Base-by-base conservation (phyloP, 2,113 vertebrate genomes). In the Pelusios castaneus region DNA sequence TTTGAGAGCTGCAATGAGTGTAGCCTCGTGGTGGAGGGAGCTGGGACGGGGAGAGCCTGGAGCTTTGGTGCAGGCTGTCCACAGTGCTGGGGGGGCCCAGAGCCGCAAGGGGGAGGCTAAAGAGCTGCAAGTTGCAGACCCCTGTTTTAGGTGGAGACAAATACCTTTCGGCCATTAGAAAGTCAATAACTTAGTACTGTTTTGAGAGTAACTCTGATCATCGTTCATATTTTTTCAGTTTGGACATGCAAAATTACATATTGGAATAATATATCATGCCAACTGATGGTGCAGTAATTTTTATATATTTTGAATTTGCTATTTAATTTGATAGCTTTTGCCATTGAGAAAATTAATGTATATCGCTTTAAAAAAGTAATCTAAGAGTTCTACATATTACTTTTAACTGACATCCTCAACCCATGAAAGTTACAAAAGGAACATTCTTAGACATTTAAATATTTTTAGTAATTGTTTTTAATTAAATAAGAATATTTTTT, bases 381-480 rank as follows among this genome's bases (percentile, higher is more conserved):
- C n/a, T 67, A 38, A 22, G n/a, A 38, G n/a, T n/a, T 38, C 10
- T 34, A 70, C 19, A 10, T 58, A 58, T 70, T 70, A 38, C n/a
- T 70, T 70, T 34, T 70, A 70, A 29, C 25, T 56, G 52, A 41
- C 25, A 43, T 56, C 25, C 38, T 29, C 54, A 29, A 16, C 27
- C 27, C 24, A 16, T 58, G 38, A 88, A 85, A 81, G 27, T 85
- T 38, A 10, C 29, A 43, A 70, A 56, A 89, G 81, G 41, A 82
- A 86, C 85, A 80, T 73, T 51, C 29, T 45, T 70, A 70, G 63
- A 76, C 2, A 5, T 77, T 94, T 73, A 80, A 93, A 1, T 92
- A 58, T 8, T 96, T 96, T n/a, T 63, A 80, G 56, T 91, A 45
- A 31, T 95, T 89, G 67, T 94, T 90, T 90, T 96, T 91, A 73